phyloP scores from a whole-genome alignment of 1,140 invertebrate genomes.

The Radopholus similis region DNA sequence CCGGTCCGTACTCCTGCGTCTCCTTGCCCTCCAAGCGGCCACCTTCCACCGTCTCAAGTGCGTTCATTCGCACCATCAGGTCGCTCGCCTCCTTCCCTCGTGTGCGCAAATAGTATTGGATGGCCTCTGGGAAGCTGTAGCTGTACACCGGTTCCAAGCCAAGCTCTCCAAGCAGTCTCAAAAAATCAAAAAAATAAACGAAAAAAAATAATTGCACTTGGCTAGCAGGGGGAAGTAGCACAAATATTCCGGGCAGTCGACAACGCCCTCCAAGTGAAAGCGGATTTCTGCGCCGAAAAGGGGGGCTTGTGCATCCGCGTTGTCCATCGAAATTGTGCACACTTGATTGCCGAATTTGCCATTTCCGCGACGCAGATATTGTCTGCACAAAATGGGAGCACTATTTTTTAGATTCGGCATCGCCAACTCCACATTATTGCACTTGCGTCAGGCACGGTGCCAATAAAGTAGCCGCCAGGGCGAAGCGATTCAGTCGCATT shows the following conservation, averaged over 20 bases:
- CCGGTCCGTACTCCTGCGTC: conserved; percentile 24
- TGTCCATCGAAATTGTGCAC: conserved; percentile 69
- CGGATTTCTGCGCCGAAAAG: conserved; percentile 94
- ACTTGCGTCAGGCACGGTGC: conserved; percentile 86
- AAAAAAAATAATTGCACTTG: conserved; percentile 65
- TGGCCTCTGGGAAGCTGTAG: conserved; percentile 77
- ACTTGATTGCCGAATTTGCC: conserved; percentile 46
- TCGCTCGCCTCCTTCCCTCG: conserved; percentile 65
- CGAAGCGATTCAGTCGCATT: conserved; percentile 84
- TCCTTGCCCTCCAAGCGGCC: neutral
- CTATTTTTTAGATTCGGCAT: conserved; percentile 14
- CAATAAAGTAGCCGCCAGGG: conserved; percentile 89
- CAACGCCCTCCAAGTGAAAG: conserved; percentile 88
- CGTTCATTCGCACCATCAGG: conserved; percentile 73
- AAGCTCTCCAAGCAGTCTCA: conserved; percentile 73
- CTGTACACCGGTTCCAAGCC: conserved; percentile 74
- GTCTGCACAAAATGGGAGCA: conserved; percentile 28
- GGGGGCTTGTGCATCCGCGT: conserved; percentile 67
- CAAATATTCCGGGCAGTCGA: conserved; percentile 96
- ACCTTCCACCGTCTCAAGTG: conserved; percentile 66
- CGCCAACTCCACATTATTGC: conserved; percentile 73
- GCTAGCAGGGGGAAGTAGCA: conserved; percentile 83
- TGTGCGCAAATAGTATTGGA: conserved; percentile 67
- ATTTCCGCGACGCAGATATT: conserved; percentile 13
- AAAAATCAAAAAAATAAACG: conserved; percentile 45